Conservation (phyloP, 2,888 invertebrate genomes). For the Drosophila peninsularis region DNA sequence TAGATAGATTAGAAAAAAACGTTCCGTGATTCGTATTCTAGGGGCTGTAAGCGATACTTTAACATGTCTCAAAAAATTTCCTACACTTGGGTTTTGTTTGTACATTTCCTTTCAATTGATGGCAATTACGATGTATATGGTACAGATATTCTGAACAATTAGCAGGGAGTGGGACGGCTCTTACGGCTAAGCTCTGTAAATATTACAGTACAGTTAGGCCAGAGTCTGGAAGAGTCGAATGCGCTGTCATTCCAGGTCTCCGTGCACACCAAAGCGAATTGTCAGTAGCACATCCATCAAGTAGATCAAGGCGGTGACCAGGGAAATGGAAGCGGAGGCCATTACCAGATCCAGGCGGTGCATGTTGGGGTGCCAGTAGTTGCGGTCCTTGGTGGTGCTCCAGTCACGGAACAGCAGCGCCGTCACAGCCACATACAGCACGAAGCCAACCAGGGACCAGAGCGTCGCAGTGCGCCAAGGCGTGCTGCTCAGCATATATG, state of each 20-base stretch:
- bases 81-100: conserved; percentile 50
- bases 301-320: conserved; percentile 80
- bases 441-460: conserved; percentile 82
- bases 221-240: conserved; percentile 19
- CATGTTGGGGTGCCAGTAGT: conserved; percentile 85
- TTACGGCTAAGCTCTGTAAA: conserved; percentile 68
- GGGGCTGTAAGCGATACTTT: conserved; percentile 38
- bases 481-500: conserved; percentile 58
- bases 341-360: conserved; percentile 83
- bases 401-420: conserved; percentile 83
- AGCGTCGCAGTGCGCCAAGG: conserved; percentile 83
- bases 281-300: conserved; percentile 82
- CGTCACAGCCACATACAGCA: conserved; percentile 81
- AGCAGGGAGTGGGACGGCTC: conserved; percentile 33
- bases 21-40: conserved; percentile 45
- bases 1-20: conserved; percentile 64
- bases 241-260: conserved; percentile 81
- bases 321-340: conserved; percentile 81
- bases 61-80: conserved; percentile 25
- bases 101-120: conserved; percentile 68
- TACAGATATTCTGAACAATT: conserved; percentile 52
- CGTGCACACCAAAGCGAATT: conserved; percentile 82
- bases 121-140: conserved; percentile 61
- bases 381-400: conserved; percentile 83
- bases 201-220: conserved; percentile 63